These are phyloP conservation scores for Emydura subglobosa DNA, from an alignment of 2,113 vertebrate genomes.

Conservation along the genomic window DNA sequence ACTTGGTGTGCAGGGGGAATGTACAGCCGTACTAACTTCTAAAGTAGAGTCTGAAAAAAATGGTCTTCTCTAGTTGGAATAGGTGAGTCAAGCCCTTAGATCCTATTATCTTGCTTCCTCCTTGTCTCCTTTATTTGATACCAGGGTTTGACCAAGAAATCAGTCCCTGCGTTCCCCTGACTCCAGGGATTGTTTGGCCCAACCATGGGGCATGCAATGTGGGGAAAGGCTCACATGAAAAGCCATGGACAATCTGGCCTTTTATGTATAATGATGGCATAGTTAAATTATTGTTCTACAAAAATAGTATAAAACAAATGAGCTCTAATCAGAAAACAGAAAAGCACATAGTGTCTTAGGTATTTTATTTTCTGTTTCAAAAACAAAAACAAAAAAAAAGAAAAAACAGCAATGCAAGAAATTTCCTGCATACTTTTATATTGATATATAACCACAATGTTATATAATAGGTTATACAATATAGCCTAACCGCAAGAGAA, in stretches of 20 bases:
- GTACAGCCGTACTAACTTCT: neutral
- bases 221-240: neutral
- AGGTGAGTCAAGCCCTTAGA: neutral
- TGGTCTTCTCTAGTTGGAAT: neutral
- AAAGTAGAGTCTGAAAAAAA: neutral
- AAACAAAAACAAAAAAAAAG: too few relatives aligned
- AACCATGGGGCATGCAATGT: neutral
- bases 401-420: too few relatives aligned
- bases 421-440: too few relatives aligned
- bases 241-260: neutral
- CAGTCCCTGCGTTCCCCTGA: neutral
- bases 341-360: too few relatives aligned
- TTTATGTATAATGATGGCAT: too few relatives aligned
- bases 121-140: neutral
- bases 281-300: too few relatives aligned
- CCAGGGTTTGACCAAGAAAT: neutral
- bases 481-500: too few relatives aligned
- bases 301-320: too few relatives aligned
- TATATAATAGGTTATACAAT: too few relatives aligned
- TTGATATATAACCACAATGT: too few relatives aligned
- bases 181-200: rapidly evolving
- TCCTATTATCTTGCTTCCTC: neutral
- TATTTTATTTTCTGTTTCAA: too few relatives aligned
- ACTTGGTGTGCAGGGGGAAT: neutral
- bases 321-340: too few relatives aligned